A percentile compares a stretch with the other conserved stretches of the same genome.
Conservation (phyloP, 2,797 vertebrate genomes). For the Gambelia wislizenii region DNA sequence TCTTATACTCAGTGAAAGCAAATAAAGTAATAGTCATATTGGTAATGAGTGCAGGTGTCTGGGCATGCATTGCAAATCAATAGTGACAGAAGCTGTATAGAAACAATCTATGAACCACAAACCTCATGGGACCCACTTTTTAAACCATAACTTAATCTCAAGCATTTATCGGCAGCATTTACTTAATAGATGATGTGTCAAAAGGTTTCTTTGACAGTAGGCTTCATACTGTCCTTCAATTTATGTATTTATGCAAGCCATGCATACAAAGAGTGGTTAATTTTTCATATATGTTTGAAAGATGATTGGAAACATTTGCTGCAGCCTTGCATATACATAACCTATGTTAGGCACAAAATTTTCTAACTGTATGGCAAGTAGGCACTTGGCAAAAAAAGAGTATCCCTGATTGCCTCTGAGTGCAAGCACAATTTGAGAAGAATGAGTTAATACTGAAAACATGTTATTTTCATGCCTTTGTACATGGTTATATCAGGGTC, state of each 20-base stretch:
- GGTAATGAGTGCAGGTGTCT: slow-evolving; percentile 71
- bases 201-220: slow-evolving; percentile 78
- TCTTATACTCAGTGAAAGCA: slow-evolving; percentile 58
- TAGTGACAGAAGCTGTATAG: slow-evolving; percentile 78
- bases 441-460: not conserved
- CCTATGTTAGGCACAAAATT: slow-evolving; percentile 6
- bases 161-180: slow-evolving; percentile 80
- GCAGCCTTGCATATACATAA: slow-evolving; percentile 55
- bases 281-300: slow-evolving; percentile 69
- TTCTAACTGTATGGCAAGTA: not conserved
- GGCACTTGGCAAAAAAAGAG: not conserved
- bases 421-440: not conserved
- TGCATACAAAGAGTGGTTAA: slow-evolving; percentile 76
- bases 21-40: slow-evolving; percentile 64
- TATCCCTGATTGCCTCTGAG: not conserved
- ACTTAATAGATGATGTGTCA: slow-evolving; percentile 81
- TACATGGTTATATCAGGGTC: not conserved
- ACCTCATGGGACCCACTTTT: slow-evolving; percentile 78
- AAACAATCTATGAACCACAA: slow-evolving; percentile 79
- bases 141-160: slow-evolving; percentile 80
- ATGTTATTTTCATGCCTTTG: not conserved
- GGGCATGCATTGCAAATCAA: slow-evolving; percentile 74
- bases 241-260: slow-evolving; percentile 70
- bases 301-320: slow-evolving; percentile 76
- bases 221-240: slow-evolving; percentile 78